Percentiles rank a stretch among this genome's conserved stretches.
phyloP scores from a whole-genome alignment of 2,113 vertebrate genomes.

The Onychorhynchus coronatus region DNA sequence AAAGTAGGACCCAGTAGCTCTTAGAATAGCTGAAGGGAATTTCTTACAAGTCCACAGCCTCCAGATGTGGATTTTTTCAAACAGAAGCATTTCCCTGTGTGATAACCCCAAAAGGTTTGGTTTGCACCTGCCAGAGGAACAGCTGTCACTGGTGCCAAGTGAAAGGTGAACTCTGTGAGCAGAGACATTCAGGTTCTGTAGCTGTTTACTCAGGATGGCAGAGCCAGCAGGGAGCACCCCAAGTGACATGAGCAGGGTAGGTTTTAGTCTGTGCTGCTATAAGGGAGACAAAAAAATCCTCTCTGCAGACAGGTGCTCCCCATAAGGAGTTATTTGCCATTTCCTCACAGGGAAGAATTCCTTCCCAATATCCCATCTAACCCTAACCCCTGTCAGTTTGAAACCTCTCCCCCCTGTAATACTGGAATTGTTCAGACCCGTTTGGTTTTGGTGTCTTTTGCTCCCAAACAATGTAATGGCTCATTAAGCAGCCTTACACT shows the following conservation, averaged over 20 bases:
- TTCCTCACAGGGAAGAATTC: not conserved
- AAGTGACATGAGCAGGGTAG: not conserved
- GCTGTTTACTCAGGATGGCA: not conserved
- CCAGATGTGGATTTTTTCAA: not conserved
- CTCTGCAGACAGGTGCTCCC: not conserved
- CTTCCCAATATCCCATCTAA: not conserved
- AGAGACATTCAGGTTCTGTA: not conserved
- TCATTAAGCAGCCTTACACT: conserved; percentile 68
- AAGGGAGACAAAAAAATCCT: not conserved
- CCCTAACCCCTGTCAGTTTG: not conserved
- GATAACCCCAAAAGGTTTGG: not conserved
- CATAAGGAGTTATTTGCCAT: not conserved
- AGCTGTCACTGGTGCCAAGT: not conserved
- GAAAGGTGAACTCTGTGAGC: not conserved
- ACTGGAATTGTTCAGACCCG: conserved; percentile 10
- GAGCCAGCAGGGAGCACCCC: not conserved
- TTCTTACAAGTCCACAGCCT: not conserved
- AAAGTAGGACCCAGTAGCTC: not conserved
- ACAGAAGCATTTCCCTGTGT: not conserved
- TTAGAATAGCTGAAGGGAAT: not conserved
- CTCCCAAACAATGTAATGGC: conserved; percentile 51
- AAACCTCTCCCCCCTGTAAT: not conserved
- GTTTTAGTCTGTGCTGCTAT: not conserved
- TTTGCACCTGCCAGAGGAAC: not conserved
- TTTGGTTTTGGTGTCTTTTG: not conserved